A percentile compares a stretch with the other conserved stretches of the same genome.
phyloP scores from a whole-genome alignment of 2,888 invertebrate genomes.

The Pseudolycoriella hygida region DNA sequence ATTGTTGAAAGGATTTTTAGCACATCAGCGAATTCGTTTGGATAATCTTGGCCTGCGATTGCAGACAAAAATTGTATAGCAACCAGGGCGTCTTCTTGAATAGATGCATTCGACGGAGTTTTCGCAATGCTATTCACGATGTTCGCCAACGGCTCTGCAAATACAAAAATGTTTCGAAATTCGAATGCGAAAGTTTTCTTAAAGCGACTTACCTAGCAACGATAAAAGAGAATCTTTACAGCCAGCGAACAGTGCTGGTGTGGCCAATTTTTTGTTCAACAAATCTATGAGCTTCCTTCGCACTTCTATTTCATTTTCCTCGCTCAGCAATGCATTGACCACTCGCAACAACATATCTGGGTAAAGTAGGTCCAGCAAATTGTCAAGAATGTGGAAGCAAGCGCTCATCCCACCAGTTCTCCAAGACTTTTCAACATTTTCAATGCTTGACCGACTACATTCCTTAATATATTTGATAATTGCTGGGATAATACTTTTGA shows the following conservation, averaged over 20 bases:
- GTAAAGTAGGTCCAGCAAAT: conserved; percentile 61
- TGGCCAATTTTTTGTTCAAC: conserved; percentile 61
- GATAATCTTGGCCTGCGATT: conserved; percentile 45
- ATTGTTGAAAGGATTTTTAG: conserved; percentile 45
- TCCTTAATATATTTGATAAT: conserved; percentile 46
- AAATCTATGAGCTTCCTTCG: conserved; percentile 71
- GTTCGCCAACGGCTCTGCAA: conserved; percentile 31
- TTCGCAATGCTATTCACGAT: conserved; percentile 37
- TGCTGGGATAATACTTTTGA: conserved; percentile 50
- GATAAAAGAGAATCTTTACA: conserved; percentile 35
- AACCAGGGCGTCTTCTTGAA: conserved; percentile 67
- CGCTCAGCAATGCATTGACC: conserved; percentile 47
- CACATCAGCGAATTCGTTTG: conserved; percentile 50
- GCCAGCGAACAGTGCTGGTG: conserved; percentile 38
- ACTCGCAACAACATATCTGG: conserved; percentile 64
- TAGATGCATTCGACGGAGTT: conserved; percentile 40
- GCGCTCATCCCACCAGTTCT: conserved; percentile 54
- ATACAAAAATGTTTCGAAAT: background rate
- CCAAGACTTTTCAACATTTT: conserved; percentile 49
- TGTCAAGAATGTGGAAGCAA: conserved; percentile 61
- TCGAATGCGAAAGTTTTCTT: background rate
- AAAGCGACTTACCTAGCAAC: conserved; percentile 32
- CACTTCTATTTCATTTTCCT: conserved; percentile 41
- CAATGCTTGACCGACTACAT: conserved; percentile 21
- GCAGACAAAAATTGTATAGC: conserved; percentile 70